Percentiles rank a stretch among this genome's conserved stretches.
phyloP scores from a whole-genome alignment of 2,113 vertebrate genomes.

The Mesoclemmys tuberculata region DNA sequence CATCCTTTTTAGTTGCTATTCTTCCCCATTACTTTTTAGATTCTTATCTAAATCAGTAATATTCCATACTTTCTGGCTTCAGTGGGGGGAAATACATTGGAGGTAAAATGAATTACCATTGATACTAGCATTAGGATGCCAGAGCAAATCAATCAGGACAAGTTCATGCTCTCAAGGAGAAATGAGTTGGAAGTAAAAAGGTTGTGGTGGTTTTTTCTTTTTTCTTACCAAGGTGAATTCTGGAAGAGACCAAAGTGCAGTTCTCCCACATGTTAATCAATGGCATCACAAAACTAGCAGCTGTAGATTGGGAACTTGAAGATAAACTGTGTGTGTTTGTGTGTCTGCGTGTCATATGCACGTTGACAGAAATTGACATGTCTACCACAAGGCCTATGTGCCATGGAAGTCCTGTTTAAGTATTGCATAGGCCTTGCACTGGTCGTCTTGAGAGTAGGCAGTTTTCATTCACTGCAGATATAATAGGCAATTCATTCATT shows the following conservation, averaged over 20 bases:
- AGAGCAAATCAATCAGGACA: slow-evolving; percentile 54
- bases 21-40: background rate
- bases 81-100: background rate
- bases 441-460: rapidly evolving
- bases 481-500: background rate
- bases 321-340: background rate
- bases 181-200: background rate
- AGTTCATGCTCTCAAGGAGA: slow-evolving; percentile 52
- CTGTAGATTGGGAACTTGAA: background rate
- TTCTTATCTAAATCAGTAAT: slow-evolving; percentile 35
- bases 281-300: slow-evolving; percentile 7
- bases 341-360: background rate
- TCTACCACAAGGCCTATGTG: background rate
- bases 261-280: background rate
- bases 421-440: background rate
- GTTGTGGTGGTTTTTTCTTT: background rate
- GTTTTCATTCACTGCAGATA: background rate
- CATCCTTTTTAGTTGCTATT: slow-evolving; percentile 22
- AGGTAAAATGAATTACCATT: slow-evolving; percentile 13
- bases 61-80: background rate
- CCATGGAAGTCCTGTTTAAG: background rate
- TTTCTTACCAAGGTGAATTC: background rate
- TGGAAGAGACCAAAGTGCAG: background rate
- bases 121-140: slow-evolving; percentile 29
- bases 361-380: rapidly evolving